Evolutionary conservation across 2,113 vertebrate genomes (phyloP).

Genomic region (Forbesichthys agassizii): DNA sequence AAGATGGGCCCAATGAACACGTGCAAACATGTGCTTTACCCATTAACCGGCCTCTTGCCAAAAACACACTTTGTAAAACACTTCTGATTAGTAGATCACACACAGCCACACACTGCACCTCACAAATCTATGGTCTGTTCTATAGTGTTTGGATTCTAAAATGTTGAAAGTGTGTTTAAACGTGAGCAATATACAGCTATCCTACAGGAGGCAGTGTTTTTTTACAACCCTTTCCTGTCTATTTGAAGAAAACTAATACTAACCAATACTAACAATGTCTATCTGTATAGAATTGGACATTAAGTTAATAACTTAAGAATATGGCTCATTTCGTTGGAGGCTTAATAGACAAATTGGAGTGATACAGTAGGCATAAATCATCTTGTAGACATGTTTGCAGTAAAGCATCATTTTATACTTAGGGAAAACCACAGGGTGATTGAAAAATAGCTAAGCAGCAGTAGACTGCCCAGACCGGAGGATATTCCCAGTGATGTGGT

Average conservation of each 20-base stretch:
- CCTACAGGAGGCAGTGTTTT: slow-evolving; percentile 49
- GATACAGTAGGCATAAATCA: not conserved
- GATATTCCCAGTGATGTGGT: slow-evolving; percentile 1
- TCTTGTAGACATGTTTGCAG: slow-evolving; percentile 5
- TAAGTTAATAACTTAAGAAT: slow-evolving; percentile 10
- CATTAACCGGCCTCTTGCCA: no score
- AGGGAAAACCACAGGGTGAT: not conserved
- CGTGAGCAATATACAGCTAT: slow-evolving; percentile 1
- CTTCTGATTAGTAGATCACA: no score
- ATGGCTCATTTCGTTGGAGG: slow-evolving; percentile 10
- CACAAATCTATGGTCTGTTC: no score
- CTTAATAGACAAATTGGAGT: slow-evolving; percentile 2
- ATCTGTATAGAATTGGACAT: no score
- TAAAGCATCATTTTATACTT: not conserved
- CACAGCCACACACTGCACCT: no score
- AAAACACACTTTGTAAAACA: no score
- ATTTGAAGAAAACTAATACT: no score
- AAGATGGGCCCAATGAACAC: no score
- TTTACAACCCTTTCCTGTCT: not conserved
- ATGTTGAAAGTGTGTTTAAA: no score
- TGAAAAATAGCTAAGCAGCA: slow-evolving; percentile 11
- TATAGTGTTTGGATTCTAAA: no score
- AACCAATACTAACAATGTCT: no score
- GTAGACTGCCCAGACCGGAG: slow-evolving; percentile 9
- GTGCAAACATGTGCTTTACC: no score